Percentiles rank a stretch among this genome's conserved stretches.
Evolutionary conservation across 2,888 invertebrate species (phyloP).

Genomic region (Cantharis nigra): DNA sequence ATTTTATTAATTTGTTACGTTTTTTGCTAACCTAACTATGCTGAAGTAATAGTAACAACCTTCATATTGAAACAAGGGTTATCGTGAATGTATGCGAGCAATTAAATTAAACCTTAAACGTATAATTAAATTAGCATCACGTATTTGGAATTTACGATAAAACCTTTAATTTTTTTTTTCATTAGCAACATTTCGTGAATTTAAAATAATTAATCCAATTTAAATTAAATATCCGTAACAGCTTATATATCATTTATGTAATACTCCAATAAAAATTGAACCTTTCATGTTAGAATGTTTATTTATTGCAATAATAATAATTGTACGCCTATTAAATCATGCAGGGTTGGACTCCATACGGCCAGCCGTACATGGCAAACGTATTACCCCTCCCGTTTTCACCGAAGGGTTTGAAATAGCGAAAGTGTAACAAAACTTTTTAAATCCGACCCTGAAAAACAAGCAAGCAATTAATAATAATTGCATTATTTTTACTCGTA

Average conservation of each 20-base stretch:
- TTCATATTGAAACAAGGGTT: conserved; percentile 2
- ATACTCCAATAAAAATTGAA: background rate
- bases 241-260: background rate
- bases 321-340: background rate
- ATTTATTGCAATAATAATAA: background rate
- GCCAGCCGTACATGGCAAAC: background rate
- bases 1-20: background rate
- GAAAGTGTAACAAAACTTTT: background rate
- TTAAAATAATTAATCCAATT: background rate
- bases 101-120: conserved; percentile 1
- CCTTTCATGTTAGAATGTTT: background rate
- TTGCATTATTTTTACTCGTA: background rate
- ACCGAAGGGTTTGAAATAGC: background rate
- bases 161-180: background rate
- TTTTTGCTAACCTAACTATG: background rate
- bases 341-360: background rate
- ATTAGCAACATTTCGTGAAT: background rate
- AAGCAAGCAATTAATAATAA: background rate
- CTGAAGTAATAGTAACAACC: conserved; percentile 1
- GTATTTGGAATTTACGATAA: background rate
- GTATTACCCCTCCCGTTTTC: background rate
- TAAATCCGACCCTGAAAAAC: background rate
- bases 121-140: background rate
- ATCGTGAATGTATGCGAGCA: conserved; percentile 5
- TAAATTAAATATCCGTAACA: background rate